These are phyloP conservation scores for Manis javanica DNA, from an alignment of 2,797 vertebrate genomes.

Conservation along the genomic window DNA sequence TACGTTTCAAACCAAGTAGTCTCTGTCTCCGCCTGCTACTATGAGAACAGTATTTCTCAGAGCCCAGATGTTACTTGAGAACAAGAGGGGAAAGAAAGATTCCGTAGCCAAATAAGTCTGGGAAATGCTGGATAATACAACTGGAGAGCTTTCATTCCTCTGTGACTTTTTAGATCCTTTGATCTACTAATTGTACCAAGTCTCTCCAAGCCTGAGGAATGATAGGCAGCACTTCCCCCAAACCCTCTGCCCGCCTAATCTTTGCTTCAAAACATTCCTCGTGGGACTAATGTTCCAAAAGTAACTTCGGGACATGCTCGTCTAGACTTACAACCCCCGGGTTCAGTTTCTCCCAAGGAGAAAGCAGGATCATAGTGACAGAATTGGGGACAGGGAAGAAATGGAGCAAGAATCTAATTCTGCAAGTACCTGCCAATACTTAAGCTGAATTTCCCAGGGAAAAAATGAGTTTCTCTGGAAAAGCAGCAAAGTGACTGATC, in stretches of 20 bases:
- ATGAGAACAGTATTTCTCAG: slow-evolving; percentile 64
- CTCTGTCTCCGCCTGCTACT: slow-evolving; percentile 60
- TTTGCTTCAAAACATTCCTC: slow-evolving; percentile 62
- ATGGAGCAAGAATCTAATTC: slow-evolving; percentile 69
- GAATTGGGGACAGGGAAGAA: slow-evolving; percentile 37
- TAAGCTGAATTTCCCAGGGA: slow-evolving; percentile 50
- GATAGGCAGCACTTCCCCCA: slow-evolving; percentile 55
- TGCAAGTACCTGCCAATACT: slow-evolving; percentile 36
- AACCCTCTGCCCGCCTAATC: slow-evolving; percentile 43
- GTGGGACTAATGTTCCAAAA: slow-evolving; percentile 69
- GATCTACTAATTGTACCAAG: slow-evolving; percentile 64
- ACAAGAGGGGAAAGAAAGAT: not conserved
- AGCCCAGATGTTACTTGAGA: slow-evolving; percentile 66
- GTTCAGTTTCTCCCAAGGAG: slow-evolving; percentile 66
- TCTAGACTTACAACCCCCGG: slow-evolving; percentile 70
- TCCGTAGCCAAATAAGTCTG: slow-evolving; percentile 66
- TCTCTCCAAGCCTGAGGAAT: slow-evolving; percentile 44
- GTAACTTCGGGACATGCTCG: slow-evolving; percentile 67
- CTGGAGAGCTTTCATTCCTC: slow-evolving; percentile 60
- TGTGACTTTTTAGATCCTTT: slow-evolving; percentile 64
- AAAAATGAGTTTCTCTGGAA: slow-evolving; percentile 67
- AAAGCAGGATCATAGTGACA: slow-evolving; percentile 67
- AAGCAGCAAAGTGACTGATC: not conserved
- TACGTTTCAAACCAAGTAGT: slow-evolving; percentile 61
- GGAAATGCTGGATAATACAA: slow-evolving; percentile 73